These are phyloP conservation scores for Caenorhabditis brenneri DNA, from an alignment of 1,140 invertebrate genomes.

Conservation along the genomic window DNA sequence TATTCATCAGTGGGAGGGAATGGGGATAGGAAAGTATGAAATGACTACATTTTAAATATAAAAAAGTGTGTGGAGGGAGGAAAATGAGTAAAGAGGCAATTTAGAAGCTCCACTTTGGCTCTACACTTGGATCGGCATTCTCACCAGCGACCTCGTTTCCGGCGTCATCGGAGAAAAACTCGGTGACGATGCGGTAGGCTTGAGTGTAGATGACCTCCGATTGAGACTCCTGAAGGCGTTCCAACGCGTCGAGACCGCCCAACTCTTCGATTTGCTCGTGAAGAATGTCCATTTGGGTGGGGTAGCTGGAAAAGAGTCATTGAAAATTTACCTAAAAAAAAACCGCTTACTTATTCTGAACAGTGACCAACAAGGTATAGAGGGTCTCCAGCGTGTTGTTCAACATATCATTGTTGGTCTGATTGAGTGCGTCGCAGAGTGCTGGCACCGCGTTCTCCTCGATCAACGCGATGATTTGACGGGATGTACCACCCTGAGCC, in stretches of 20 bases:
- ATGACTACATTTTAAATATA: too few relatives aligned
- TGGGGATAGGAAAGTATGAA: neutral
- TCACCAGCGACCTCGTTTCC: neutral
- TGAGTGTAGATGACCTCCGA: conserved; percentile 47
- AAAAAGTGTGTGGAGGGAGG: too few relatives aligned
- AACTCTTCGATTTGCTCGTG: conserved; percentile 87
- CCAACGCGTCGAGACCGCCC: conserved; percentile 80
- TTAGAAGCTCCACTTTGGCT: conserved; percentile 15
- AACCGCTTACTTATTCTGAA: conserved; percentile 7
- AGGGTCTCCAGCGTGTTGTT: conserved; percentile 43
- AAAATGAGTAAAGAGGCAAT: neutral
- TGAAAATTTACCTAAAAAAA: too few relatives aligned
- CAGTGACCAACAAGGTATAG: conserved; percentile 38
- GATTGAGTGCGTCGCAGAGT: conserved; percentile 29
- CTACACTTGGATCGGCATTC: too few relatives aligned
- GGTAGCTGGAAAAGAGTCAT: neutral
- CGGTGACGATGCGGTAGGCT: conserved; percentile 32
- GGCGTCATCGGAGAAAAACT: conserved; percentile 48
- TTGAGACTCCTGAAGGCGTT: conserved; percentile 69
- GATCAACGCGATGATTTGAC: conserved; percentile 23
- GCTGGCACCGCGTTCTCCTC: neutral
- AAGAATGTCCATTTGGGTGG: conserved; percentile 76
- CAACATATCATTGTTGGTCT: conserved; percentile 44
- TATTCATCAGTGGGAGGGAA: too few relatives aligned
- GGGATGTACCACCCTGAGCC: conserved; percentile 51